Percentiles rank a stretch among this genome's conserved stretches.
Evolutionary conservation across 2,113 vertebrate species (phyloP).

Genomic region (Chloropsis hardwickii): DNA sequence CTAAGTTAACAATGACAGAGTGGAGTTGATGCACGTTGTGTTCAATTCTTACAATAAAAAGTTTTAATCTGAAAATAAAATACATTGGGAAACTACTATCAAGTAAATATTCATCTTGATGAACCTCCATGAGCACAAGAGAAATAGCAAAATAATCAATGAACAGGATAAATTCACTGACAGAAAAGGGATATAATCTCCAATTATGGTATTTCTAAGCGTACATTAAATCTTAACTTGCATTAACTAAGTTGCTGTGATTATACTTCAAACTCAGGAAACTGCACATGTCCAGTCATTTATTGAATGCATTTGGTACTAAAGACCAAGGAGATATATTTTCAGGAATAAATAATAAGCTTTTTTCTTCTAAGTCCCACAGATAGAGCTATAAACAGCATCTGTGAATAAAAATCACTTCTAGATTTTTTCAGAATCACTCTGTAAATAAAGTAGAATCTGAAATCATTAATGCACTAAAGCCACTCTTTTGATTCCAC

Average conservation of each 20-base stretch:
- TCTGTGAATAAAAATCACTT: background rate
- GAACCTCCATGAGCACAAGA: background rate
- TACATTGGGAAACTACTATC: background rate
- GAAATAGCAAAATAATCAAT: slow-evolving; percentile 39
- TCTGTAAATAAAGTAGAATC: background rate
- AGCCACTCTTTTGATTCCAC: background rate
- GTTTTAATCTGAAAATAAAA: slow-evolving; percentile 29
- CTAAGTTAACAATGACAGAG: background rate
- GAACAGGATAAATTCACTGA: background rate
- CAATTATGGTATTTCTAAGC: background rate
- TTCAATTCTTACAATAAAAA: background rate
- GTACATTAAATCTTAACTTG: slow-evolving; percentile 8
- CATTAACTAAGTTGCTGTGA: slow-evolving; percentile 16
- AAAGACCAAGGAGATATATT: background rate
- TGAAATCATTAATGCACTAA: background rate
- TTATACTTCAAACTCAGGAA: background rate
- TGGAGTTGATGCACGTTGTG: background rate
- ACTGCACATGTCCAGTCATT: background rate
- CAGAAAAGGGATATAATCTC: slow-evolving; percentile 8
- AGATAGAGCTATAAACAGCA: background rate
- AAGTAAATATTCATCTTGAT: background rate
- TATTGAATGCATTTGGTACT: background rate
- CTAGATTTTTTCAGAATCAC: background rate
- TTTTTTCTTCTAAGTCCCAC: background rate
- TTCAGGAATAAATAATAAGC: background rate